A percentile compares a stretch with the other conserved stretches of the same genome.
These are phyloP conservation scores for Podarcis muralis DNA, from an alignment of 2,113 vertebrate species.

Conservation along the genomic window DNA sequence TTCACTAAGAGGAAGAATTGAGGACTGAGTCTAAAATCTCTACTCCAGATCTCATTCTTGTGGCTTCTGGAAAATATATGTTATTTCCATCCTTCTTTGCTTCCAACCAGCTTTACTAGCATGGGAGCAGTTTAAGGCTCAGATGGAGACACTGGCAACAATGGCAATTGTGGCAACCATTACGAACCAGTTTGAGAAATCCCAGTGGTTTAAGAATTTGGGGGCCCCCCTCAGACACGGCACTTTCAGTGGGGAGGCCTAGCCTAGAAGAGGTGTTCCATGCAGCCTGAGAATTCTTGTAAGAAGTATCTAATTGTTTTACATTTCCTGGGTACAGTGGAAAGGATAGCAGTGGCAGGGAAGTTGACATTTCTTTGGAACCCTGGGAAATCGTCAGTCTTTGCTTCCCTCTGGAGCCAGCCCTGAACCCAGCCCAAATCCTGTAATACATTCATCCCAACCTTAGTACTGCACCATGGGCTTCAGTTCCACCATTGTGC, in stretches of 20 bases:
- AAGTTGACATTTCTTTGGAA: too few species aligned
- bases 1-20: background rate
- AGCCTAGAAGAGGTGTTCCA: too few species aligned
- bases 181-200: background rate
- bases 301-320: too few species aligned
- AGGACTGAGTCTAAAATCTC: background rate
- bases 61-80: background rate
- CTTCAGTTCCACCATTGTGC: background rate
- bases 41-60: background rate
- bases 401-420: too few species aligned
- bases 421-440: background rate
- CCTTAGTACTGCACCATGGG: background rate
- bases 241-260: too few species aligned
- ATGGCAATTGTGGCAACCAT: background rate
- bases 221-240: too few species aligned
- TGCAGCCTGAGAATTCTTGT: too few species aligned
- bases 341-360: too few species aligned
- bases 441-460: background rate
- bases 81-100: background rate
- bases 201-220: too few species aligned
- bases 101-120: background rate
- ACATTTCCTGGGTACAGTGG: too few species aligned
- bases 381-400: too few species aligned
- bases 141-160: background rate
- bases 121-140: background rate